These are phyloP conservation scores for Orchesella flavescens DNA, from an alignment of 2,888 invertebrate genomes.

Conservation along the genomic window DNA sequence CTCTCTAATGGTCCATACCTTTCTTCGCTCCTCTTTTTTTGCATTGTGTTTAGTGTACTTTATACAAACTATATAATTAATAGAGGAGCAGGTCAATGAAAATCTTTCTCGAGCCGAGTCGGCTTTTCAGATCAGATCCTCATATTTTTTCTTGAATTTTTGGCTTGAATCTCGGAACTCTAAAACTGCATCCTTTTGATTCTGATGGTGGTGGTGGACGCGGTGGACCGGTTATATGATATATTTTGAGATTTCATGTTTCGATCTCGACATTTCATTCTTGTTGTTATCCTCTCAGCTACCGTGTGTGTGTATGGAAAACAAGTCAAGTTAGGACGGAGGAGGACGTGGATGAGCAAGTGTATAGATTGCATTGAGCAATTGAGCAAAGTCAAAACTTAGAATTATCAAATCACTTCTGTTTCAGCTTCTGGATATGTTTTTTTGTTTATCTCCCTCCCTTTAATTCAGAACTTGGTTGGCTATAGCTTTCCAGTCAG, in stretches of 20 bases:
- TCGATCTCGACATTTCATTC: not conserved
- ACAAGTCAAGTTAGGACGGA: not conserved
- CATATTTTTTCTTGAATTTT: too few species aligned
- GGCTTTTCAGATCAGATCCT: too few species aligned
- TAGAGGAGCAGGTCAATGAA: too few species aligned
- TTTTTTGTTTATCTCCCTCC: not conserved
- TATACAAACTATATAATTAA: too few species aligned
- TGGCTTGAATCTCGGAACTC: too few species aligned
- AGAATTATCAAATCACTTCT: constrained; percentile 41
- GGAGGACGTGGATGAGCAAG: not conserved
- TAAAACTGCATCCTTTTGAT: too few species aligned
- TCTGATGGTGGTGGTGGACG: not conserved
- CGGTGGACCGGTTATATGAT: not conserved
- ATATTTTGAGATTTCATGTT: not conserved
- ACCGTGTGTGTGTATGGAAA: not conserved
- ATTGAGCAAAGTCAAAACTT: not conserved
- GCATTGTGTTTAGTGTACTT: too few species aligned
- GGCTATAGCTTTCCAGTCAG: too few species aligned
- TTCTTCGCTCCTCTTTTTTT: too few species aligned
- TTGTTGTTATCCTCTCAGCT: constrained; percentile 5
- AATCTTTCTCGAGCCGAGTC: too few species aligned
- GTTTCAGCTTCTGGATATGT: constrained; percentile 31
- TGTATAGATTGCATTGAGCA: not conserved
- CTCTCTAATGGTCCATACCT: too few species aligned
- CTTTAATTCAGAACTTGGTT: not conserved